A percentile compares a stretch with the other conserved stretches of the same genome.
Conservation (phyloP, 2,113 vertebrate genomes). For the Eclectus roratus region DNA sequence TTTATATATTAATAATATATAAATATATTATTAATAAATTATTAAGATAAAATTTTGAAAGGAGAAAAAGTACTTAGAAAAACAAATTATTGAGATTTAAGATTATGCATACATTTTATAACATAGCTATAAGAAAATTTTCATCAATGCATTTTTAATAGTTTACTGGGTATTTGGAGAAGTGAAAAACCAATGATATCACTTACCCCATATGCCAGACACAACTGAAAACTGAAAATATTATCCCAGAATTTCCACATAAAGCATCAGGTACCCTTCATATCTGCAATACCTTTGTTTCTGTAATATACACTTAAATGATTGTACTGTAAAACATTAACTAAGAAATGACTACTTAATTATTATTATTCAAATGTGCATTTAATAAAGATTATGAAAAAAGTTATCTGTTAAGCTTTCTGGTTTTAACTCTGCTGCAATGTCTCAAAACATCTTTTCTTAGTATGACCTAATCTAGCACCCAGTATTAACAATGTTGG, state of each 20-base stretch:
- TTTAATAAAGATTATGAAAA: not conserved
- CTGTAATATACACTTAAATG: not conserved
- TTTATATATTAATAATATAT: too few species aligned
- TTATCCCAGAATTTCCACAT: not conserved
- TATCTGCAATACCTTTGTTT: not conserved
- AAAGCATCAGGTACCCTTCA: not conserved
- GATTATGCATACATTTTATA: not conserved
- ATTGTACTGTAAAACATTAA: not conserved
- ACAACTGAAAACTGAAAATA: not conserved
- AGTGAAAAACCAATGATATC: not conserved
- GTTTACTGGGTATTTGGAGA: not conserved
- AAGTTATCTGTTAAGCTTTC: not conserved
- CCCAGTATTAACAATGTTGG: not conserved
- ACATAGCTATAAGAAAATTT: not conserved
- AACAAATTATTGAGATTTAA: not conserved
- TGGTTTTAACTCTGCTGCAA: not conserved
- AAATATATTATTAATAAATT: not conserved
- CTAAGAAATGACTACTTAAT: not conserved
- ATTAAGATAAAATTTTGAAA: not conserved
- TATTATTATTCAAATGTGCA: not conserved
- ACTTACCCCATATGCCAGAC: not conserved
- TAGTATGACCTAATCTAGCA: not conserved
- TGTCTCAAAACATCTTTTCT: not conserved
- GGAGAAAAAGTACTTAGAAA: not conserved
- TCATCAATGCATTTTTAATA: not conserved